A percentile compares a stretch with the other conserved stretches of the same genome.
Conservation (phyloP, 1,140 invertebrate species). For the Dryas iulia region DNA sequence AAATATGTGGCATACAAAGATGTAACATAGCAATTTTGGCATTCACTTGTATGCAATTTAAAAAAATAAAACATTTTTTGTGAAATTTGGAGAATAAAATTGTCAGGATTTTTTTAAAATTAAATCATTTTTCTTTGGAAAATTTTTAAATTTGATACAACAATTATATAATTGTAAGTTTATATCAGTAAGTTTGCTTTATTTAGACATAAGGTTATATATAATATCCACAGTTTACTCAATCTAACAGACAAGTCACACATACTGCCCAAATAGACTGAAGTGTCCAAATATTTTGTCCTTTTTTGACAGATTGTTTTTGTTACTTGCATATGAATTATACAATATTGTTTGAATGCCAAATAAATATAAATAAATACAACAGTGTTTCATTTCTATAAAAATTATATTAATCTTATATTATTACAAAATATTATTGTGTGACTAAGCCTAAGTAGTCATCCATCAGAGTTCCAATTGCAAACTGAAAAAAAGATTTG, state of each 20-base stretch:
- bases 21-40: not conserved
- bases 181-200: conserved; percentile 33
- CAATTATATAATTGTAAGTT: conserved; percentile 23
- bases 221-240: conserved; percentile 29
- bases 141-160: conserved; percentile 6
- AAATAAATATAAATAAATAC: conserved; percentile 66
- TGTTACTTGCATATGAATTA: conserved; percentile 72
- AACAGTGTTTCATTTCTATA: conserved; percentile 46
- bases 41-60: not conserved
- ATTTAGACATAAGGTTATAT: conserved; percentile 40
- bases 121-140: not conserved
- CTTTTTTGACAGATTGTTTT: conserved; percentile 68
- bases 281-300: conserved; percentile 74
- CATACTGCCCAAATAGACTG: conserved; percentile 75
- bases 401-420: conserved; percentile 28
- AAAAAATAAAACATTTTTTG: not conserved
- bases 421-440: conserved; percentile 50
- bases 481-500: conserved; percentile 91
- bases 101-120: not conserved
- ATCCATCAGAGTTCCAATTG: conserved; percentile 99
- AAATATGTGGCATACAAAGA: not conserved
- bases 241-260: conserved; percentile 35
- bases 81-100: not conserved
- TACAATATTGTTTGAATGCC: conserved; percentile 75
- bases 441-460: conserved; percentile 93